Evolutionary conservation across 2,797 vertebrate genomes (phyloP), one percentile per base, ranked within the genome.

Genomic region (Gymnoscopelus braueri): DNA sequence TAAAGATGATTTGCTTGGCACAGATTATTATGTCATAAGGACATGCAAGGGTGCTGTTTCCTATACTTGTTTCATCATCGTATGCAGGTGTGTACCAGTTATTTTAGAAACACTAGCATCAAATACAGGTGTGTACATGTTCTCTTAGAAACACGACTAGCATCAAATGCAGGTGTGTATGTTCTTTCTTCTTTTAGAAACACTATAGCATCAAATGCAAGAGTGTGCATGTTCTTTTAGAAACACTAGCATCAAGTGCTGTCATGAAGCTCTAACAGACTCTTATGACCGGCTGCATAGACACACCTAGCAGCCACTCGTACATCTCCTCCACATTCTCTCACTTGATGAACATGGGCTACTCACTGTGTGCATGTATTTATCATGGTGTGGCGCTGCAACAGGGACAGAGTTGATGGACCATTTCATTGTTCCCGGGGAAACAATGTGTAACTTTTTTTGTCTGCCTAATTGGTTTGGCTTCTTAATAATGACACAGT

Each of bases 211-310:
- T 32, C 29, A 32, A 32, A 32, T 32, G 29, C 29, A 32, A 3
- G 29, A 3, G 29, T 32, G 29, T 32, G 3, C 29, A 32, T 4
- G 19, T 19, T 19, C 1, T 19, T 19, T 19, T 19, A 19, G 19
- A 19, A 19, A 19, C 19, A 32, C 29, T 32, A 32, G 5, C 29
- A 32, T 32, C 3, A 32, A 32, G 29, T 5, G 3, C 15, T 11
- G 11, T 19, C 19, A 19, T 19, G 19, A 19, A 19, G 19, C 19
- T 19, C 19, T 24, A 49, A 10, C 29, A 32, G 60, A 12, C 54
- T 26, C 5, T 23, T 2, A 95, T 96, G 95, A 96, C 96, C 95
- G 93, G 94, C 78, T 96, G 95, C 87, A 91, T 96, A 60, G 15
- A 60, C 47, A 39, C 35, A 39, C 7, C 0, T 39, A 39, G 1